Conservation (phyloP, 1,140 invertebrate species). For the Lepidurus apus region DNA sequence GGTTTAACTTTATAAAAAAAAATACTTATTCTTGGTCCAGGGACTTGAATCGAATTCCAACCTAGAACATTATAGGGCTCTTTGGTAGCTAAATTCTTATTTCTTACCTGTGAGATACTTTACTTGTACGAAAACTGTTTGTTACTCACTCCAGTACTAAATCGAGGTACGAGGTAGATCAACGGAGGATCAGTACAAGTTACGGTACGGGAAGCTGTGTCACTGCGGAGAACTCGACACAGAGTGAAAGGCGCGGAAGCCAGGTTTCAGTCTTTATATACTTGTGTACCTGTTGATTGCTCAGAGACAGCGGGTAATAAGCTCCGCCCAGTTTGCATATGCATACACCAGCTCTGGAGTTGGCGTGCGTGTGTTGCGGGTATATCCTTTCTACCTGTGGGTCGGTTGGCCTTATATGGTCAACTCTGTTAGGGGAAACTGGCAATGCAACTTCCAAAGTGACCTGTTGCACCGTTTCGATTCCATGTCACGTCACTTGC, state of each 20-base stretch:
- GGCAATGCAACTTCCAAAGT: slow-evolving; percentile 4
- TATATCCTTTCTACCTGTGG: slow-evolving; percentile 12
- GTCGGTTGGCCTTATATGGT: slow-evolving; percentile 6
- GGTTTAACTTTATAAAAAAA: too few species aligned
- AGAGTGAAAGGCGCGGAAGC: not conserved
- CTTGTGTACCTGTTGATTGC: not conserved
- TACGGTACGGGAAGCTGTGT: not conserved
- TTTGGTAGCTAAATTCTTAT: too few species aligned
- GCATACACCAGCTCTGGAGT: not conserved
- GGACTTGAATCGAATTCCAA: too few species aligned
- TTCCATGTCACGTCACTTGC: not conserved
- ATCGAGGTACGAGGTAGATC: too few species aligned
- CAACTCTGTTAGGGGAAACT: not conserved
- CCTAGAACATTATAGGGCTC: too few species aligned
- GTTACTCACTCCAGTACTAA: too few species aligned
- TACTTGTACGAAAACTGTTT: too few species aligned
- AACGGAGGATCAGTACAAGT: not conserved
- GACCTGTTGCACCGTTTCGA: not conserved
- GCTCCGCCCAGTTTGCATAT: not conserved
- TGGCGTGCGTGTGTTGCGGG: not conserved
- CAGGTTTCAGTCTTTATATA: not conserved
- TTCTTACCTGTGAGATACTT: too few species aligned
- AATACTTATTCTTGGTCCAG: too few species aligned
- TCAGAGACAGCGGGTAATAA: not conserved
- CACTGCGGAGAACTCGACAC: not conserved